Evolutionary conservation across 2,113 vertebrate genomes (phyloP).

Genomic region (Sclerurus mexicanus): DNA sequence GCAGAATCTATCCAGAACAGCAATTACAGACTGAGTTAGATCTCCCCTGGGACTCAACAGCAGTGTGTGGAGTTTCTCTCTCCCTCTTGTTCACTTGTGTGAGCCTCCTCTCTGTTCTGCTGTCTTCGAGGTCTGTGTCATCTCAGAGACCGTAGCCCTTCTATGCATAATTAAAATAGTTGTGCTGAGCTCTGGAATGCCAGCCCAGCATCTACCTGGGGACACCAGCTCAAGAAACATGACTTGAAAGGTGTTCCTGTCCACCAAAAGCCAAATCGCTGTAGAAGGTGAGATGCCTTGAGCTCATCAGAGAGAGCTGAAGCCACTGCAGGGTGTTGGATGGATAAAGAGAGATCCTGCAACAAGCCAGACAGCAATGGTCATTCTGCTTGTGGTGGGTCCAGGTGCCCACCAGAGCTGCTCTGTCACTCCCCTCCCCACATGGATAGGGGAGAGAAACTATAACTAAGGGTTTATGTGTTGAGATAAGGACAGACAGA

Average conservation of each 20-base stretch:
- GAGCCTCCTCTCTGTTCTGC: background rate
- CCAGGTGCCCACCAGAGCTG: background rate
- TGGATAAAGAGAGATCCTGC: background rate
- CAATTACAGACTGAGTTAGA: conserved; percentile 65
- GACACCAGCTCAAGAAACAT: background rate
- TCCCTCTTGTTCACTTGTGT: background rate
- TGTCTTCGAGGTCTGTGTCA: background rate
- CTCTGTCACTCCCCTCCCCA: fast-evolving
- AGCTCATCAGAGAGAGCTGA: background rate
- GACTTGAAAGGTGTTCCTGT: background rate
- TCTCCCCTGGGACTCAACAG: conserved; percentile 8
- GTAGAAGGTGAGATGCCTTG: background rate
- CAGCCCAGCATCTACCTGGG: background rate
- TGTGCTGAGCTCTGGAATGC: background rate
- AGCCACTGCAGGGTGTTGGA: background rate
- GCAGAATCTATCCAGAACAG: conserved; percentile 60
- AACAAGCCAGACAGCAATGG: background rate
- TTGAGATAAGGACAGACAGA: background rate
- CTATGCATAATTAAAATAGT: background rate
- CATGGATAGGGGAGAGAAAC: background rate
- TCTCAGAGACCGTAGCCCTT: background rate
- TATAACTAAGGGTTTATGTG: fast-evolving
- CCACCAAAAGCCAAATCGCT: background rate
- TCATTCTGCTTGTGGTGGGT: background rate
- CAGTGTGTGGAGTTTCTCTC: background rate